Base-by-base conservation (phyloP, 2,888 invertebrate species). In the Coecobrya sp. region DNA sequence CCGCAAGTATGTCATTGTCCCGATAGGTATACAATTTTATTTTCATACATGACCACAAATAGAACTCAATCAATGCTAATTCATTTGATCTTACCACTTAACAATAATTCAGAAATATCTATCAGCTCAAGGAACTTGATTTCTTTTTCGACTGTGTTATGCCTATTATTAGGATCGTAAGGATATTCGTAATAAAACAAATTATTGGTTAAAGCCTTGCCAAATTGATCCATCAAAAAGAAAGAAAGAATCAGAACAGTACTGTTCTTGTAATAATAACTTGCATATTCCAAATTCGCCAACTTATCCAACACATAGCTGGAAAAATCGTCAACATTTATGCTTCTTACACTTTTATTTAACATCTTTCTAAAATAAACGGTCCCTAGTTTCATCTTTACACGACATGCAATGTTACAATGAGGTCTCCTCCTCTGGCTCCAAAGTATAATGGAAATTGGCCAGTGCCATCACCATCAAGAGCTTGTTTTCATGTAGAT, bases 351-450 rank as follows among this genome's bases (percentile, higher is more conserved):
- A 13, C 2, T 13, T 52, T 8, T 52, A 55, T 19, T n/a, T 19
- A 55, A 55, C 55, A n/a, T 19, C 55, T 2, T 55, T n/a, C n/a
- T n/a, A n/a, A n/a, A n/a, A 7, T 55, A 13, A 49, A 49, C 11
- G 13, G 49, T 49, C 13, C 13, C 49, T 49, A 7, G 49, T 10
- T 49, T 49, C 49, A 13, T 49, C 13, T 13, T 13, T 4, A 59
- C 59, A n/a, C 62, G 0, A 22, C 88, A 88, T 79, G 88, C 88
- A 88, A 88, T 81, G 22, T 10, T 0, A n/a, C 88, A 81, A 88
- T 88, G 76, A 55, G n/a, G 65, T 81, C 36, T 68, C 45, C 79
- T 79, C 62, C 87, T 79, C 42, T 88, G 88, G 88, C 88, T 76
- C 88, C 88, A 81, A 19, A 62, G 45, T 42, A 27, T 22, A 68